Conservation (phyloP, 1,140 invertebrate genomes). For the Agrilus planipennis region DNA sequence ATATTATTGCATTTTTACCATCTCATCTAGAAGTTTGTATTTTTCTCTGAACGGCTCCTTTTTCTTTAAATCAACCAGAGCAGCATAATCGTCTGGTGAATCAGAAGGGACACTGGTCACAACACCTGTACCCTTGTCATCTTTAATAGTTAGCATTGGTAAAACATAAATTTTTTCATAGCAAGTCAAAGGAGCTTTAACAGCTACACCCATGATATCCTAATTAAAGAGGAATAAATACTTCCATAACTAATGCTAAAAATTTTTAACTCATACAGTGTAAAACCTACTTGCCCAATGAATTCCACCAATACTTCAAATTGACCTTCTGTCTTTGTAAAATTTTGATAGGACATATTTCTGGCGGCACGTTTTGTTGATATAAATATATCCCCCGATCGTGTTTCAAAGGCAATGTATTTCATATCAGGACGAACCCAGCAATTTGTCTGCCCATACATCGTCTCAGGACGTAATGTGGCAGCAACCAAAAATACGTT, state of each 20-base stretch:
- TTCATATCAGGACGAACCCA: slow-evolving; percentile 93
- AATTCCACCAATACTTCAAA: slow-evolving; percentile 60
- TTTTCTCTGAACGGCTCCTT: slow-evolving; percentile 89
- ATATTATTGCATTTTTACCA: slow-evolving; percentile 47
- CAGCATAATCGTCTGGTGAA: slow-evolving; percentile 97
- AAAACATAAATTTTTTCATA: slow-evolving; percentile 83
- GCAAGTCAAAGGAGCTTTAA: slow-evolving; percentile 73
- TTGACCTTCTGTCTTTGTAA: slow-evolving; percentile 71
- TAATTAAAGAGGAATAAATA: slow-evolving; percentile 14
- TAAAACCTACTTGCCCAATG: slow-evolving; percentile 48
- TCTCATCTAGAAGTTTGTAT: slow-evolving; percentile 84
- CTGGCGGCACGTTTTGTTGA: slow-evolving; percentile 76
- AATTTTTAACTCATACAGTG: slow-evolving; percentile 11
- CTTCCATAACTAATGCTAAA: slow-evolving; percentile 3
- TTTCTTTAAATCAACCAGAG: slow-evolving; percentile 89
- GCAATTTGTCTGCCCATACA: slow-evolving; percentile 99
- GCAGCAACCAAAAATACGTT: slow-evolving; percentile 85
- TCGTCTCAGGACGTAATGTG: slow-evolving; percentile 96
- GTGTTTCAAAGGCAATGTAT: slow-evolving; percentile 74
- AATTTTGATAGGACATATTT: slow-evolving; percentile 95
- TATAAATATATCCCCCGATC: slow-evolving; percentile 69
- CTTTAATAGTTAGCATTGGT: slow-evolving; percentile 97
- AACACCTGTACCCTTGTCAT: slow-evolving; percentile 95
- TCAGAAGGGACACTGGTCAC: slow-evolving; percentile 98
- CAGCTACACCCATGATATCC: slow-evolving; percentile 64